Base-by-base conservation (phyloP, 2,113 vertebrate genomes). In the Zapus hudsonius region DNA sequence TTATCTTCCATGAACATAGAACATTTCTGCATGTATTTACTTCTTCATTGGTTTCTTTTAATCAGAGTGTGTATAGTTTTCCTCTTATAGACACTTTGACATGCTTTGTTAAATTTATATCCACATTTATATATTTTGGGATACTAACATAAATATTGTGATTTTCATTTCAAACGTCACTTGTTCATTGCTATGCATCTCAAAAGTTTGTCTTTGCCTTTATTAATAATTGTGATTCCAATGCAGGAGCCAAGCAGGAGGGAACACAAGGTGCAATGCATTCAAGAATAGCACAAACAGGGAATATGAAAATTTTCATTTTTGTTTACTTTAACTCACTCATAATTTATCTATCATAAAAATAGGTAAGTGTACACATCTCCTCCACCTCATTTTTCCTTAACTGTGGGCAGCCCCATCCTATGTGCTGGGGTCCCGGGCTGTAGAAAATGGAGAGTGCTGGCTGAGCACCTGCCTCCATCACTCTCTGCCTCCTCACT, bases 1-100 rank as follows among this genome's bases (percentile, higher is more conserved):
- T 38, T n/a, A 5, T 1, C 57, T 17, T 33, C 19, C 36, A 42
- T 0, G 20, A 69, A 8, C 2, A 17, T 1, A 0, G 8, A 1
- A 11, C 29, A 6, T 23, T 2, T 84, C 33, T 36, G 20, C 15
- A 27, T 55, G 67, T 29, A n/a, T 36, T 55, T 27, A 36, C 13
- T 8, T 69, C 42, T 67, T 73, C 31, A 23, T 27, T 33, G 7
- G 12, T 12, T 40, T 69, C 19, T 67, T 10, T 38, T 78, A 0
- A 33, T 38, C 17, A 33, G 11, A 12, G 16, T 52, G 27, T 29
- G 40, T 31, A 31, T 16, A 40, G 8, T 23, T 55, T 76, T 78
- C 36, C 31, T 88, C n/a, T 16, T 33, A 40, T 40, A 33, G 13
- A 42, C 57, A 15, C 4, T 29, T 47, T 67, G 25, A 19, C 44